phyloP scores from a whole-genome alignment of 2,113 vertebrate species.

The Gallinago media region DNA sequence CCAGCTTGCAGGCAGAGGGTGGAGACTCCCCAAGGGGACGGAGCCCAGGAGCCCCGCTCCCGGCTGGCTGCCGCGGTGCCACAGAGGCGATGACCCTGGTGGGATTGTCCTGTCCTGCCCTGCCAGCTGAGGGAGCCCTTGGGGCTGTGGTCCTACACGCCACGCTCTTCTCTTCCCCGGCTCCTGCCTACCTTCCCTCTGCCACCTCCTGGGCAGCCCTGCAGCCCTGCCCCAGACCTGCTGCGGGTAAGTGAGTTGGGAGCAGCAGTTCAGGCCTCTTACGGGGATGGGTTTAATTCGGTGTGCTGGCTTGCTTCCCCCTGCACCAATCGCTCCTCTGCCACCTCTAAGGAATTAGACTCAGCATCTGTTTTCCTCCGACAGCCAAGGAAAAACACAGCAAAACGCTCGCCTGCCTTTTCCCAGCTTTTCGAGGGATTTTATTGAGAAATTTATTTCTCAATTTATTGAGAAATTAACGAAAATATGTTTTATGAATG shows the following conservation, averaged over 20 bases:
- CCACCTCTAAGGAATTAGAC: too few relatives aligned
- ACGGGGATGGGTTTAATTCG: rapidly evolving
- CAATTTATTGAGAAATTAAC: neutral
- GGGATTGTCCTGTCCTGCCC: neutral
- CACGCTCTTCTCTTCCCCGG: neutral
- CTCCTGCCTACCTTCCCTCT: neutral
- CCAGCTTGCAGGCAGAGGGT: neutral
- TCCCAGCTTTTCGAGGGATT: neutral
- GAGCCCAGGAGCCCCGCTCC: rapidly evolving
- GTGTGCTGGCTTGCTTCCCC: neutral
- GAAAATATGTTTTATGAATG: neutral
- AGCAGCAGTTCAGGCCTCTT: neutral
- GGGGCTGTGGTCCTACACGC: rapidly evolving
- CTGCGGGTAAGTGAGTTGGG: neutral
- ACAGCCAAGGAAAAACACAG: neutral
- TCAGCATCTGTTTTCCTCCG: neutral
- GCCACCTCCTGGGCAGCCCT: neutral
- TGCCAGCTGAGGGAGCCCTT: rapidly evolving
- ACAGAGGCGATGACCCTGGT: rapidly evolving
- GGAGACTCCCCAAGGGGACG: neutral
- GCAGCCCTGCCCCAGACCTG: neutral
- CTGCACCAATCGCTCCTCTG: rapidly evolving
- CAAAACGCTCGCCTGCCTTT: rapidly evolving
- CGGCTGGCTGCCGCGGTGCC: rapidly evolving
- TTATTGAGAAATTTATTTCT: neutral